Percentiles rank a stretch among this genome's conserved stretches.
These are phyloP conservation scores for Metacarcinus magister DNA, from an alignment of 2,888 invertebrate genomes.

Conservation along the genomic window DNA sequence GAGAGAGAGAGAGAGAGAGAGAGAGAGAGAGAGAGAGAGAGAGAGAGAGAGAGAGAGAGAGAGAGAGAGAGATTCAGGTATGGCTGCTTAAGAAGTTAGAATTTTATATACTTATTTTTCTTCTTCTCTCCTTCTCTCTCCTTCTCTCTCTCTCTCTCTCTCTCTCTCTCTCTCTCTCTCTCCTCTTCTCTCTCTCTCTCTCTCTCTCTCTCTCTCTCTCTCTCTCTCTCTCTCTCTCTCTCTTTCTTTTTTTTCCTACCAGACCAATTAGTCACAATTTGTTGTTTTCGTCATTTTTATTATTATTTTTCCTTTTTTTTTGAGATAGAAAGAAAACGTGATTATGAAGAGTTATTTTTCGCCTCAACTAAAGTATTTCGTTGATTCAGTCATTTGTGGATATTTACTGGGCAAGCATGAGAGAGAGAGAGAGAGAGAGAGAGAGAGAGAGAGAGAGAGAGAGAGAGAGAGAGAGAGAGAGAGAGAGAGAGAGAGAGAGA, in stretches of 20 bases:
- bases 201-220: no score
- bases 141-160: background rate
- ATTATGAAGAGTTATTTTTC: background rate
- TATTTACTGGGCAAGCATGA: no score
- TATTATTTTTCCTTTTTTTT: background rate
- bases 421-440: slow-evolving; percentile 12
- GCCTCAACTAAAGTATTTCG: background rate
- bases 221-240: no score
- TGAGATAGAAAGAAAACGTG: background rate
- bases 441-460: slow-evolving; percentile 12
- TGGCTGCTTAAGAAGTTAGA: background rate
- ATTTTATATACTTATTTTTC: background rate
- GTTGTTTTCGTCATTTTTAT: background rate
- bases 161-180: no score
- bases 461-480: background rate
- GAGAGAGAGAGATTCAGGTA: slow-evolving; percentile 2
- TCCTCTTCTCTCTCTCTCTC: no score
- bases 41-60: slow-evolving; percentile 17
- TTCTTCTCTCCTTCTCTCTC: background rate
- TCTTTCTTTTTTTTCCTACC: background rate
- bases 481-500: slow-evolving; percentile 20
- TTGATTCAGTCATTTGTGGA: background rate
- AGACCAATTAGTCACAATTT: background rate
- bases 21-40: slow-evolving; percentile 5
- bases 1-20: background rate